Evolutionary conservation across 2,797 vertebrate species (phyloP).

Genomic region (Alosa sapidissima): DNA sequence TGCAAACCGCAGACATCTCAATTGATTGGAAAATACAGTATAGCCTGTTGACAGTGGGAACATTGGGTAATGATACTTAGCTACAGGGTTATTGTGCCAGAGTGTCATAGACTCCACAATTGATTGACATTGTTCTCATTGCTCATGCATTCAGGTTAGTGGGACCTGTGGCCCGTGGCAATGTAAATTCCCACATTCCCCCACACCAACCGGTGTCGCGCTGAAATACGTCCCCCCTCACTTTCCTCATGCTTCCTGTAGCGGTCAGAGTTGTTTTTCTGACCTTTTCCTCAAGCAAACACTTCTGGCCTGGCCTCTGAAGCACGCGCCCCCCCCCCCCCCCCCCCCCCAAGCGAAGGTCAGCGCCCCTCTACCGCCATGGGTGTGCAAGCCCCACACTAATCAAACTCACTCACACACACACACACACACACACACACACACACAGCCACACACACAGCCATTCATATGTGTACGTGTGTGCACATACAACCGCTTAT

Average conservation of each 20-base stretch:
- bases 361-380: constrained; percentile 29
- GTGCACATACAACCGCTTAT: constrained; percentile 41
- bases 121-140: neutral
- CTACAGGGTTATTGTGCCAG: neutral
- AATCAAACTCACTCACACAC: constrained; percentile 1
- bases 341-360: constrained; percentile 32
- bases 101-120: neutral
- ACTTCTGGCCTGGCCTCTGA: constrained; percentile 12
- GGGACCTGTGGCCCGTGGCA: neutral
- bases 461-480: neutral
- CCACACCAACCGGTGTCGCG: neutral
- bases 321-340: neutral
- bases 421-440: neutral
- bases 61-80: neutral
- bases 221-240: neutral
- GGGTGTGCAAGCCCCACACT: constrained; percentile 4
- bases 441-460: neutral
- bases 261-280: constrained; percentile 25
- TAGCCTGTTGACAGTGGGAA: neutral
- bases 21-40: neutral
- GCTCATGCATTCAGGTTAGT: constrained; percentile 1
- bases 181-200: neutral
- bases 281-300: constrained; percentile 21
- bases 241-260: neutral
- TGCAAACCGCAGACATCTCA: neutral